A percentile compares a stretch with the other conserved stretches of the same genome.
Evolutionary conservation across 2,113 vertebrate genomes (phyloP).

Genomic region (Ctenomys sociabilis): DNA sequence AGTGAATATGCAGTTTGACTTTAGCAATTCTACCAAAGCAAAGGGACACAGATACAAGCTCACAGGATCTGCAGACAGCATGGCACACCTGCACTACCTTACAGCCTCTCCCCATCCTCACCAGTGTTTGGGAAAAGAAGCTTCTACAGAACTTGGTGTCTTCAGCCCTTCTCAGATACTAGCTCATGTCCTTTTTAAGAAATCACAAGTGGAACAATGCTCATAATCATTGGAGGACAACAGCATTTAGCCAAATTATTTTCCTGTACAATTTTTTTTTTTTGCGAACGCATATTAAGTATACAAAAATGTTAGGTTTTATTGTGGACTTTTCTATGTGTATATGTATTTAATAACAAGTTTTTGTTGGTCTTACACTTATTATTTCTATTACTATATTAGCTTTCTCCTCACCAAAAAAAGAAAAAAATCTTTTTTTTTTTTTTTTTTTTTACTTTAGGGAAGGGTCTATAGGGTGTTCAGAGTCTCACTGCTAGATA

Average conservation of each 20-base stretch:
- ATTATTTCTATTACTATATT: not conserved
- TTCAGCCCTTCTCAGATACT: not conserved
- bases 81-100: rapidly evolving
- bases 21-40: not conserved
- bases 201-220: not conserved
- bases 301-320: not conserved
- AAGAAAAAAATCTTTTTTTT: too few species aligned
- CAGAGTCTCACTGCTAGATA: too few species aligned
- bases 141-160: not conserved
- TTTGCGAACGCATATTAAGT: not conserved
- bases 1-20: not conserved
- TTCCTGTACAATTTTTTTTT: not conserved
- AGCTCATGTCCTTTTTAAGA: not conserved
- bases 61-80: rapidly evolving
- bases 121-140: not conserved
- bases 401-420: not conserved
- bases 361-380: not conserved
- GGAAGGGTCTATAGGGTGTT: too few species aligned
- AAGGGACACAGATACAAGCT: not conserved
- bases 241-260: not conserved
- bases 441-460: too few species aligned
- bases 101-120: not conserved
- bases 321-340: not conserved
- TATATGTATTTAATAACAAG: not conserved
- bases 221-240: not conserved